Evolutionary conservation across 2,113 vertebrate species (phyloP).

Genomic region (Entomyzon cyanotis): DNA sequence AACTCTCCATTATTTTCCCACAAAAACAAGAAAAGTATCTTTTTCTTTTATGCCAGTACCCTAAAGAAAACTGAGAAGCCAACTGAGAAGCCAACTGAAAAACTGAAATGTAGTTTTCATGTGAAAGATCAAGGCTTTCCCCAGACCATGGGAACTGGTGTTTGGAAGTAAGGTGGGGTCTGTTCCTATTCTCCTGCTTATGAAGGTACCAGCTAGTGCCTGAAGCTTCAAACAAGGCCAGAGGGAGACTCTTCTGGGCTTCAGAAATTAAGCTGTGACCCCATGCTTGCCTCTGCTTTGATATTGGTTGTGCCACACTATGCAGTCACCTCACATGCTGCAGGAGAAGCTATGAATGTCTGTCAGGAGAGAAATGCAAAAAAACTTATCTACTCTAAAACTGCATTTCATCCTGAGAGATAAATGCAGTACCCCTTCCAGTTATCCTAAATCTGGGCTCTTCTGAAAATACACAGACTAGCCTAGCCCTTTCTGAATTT

Average conservation of each 20-base stretch:
- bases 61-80: neutral
- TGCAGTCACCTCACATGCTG: neutral
- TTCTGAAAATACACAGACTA: neutral
- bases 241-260: neutral
- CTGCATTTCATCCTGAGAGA: neutral
- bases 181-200: neutral
- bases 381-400: neutral
- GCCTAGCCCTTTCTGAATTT: neutral
- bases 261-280: neutral
- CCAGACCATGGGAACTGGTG: neutral
- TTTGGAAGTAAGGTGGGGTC: neutral
- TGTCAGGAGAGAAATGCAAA: neutral
- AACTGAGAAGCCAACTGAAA: neutral
- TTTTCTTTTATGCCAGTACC: neutral
- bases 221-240: neutral
- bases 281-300: neutral
- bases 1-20: neutral
- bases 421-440: neutral
- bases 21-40: neutral
- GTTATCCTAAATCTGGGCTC: neutral
- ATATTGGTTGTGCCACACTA: neutral
- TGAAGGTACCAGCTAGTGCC: neutral
- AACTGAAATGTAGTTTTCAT: neutral
- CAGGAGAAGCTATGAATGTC: neutral
- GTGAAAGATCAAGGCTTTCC: neutral